Base-by-base conservation (phyloP, 1,140 invertebrate species). In the Dendroctonus valens region DNA sequence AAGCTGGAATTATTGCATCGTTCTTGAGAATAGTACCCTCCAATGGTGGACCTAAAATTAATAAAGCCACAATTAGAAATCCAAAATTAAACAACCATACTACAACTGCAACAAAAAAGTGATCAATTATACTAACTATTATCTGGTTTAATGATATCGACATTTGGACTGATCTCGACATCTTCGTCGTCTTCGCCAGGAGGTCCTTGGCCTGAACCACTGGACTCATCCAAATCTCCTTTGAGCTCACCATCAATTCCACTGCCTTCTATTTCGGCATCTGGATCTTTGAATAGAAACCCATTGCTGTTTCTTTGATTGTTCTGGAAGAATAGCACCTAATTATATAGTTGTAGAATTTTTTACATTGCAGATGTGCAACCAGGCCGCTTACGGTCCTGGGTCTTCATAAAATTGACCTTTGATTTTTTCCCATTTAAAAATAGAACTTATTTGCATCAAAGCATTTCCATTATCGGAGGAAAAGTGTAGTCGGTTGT, bases 201-300 rank as follows among this genome's bases (percentile, higher is more conserved):
- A 50, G 87, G 87, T 64, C 87, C 87, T 77, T 84, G 83, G 38
- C 87, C 87, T 72, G 86, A 88, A 68, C 87, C 87, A 72, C 86
- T 88, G 58, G 86, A 85, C 78, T 89, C 59, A 26, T 26, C 55
- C 55, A 87, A 79, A 70, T 88, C 87, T 77, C 85, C 83, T 63
- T 74, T 79, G 74, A 82, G 78, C 73, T 81, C 81, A 46, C 75
- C 79, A 69, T 74, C 78, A 71, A 80, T 78, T 52, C 80, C 81
- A 59, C 81, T 82, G 44, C 82, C 82, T 69, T 83, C 82, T 49
- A 78, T 75, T 70, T 75, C 76, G 68, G 71, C 70, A 69, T 82
- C 82, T 61, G 79, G 79, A 73, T 82, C 81, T 41, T 63, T 71
- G 49, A 69, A 70, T 39, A 48, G 60, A 39, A 70, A 67, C 57